Evolutionary conservation across 2,888 invertebrate genomes (phyloP).

Genomic region (Vesta saturnalis): DNA sequence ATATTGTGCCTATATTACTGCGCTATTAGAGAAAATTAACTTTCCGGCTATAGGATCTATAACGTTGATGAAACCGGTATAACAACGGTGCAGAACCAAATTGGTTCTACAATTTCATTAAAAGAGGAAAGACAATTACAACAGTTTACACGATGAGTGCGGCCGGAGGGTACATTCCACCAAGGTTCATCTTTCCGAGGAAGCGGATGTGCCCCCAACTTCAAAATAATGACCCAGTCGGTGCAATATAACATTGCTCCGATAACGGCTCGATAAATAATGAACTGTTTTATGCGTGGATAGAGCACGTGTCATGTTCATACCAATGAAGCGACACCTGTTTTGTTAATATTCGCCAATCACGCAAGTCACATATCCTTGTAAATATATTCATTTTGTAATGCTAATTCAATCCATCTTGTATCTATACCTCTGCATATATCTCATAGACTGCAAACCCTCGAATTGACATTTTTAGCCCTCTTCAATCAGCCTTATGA

Average conservation of each 20-base stretch:
- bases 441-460: not conserved
- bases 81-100: not conserved
- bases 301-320: not conserved
- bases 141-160: not conserved
- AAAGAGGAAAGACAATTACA: not conserved
- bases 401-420: not conserved
- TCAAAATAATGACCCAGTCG: not conserved
- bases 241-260: not conserved
- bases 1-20: not conserved
- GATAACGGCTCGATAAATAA: not conserved
- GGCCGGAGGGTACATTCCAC: not conserved
- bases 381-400: not conserved
- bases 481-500: not conserved
- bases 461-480: not conserved
- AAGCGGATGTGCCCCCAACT: not conserved
- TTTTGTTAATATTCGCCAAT: not conserved
- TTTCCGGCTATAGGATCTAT: not conserved
- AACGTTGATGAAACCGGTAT: not conserved
- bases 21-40: not conserved
- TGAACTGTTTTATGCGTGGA: not conserved
- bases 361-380: not conserved
- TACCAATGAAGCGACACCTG: not conserved
- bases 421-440: not conserved
- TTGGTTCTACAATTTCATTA: not conserved
- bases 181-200: not conserved